Conservation (phyloP, 2,888 invertebrate genomes). For the Dynastes hyllus region DNA sequence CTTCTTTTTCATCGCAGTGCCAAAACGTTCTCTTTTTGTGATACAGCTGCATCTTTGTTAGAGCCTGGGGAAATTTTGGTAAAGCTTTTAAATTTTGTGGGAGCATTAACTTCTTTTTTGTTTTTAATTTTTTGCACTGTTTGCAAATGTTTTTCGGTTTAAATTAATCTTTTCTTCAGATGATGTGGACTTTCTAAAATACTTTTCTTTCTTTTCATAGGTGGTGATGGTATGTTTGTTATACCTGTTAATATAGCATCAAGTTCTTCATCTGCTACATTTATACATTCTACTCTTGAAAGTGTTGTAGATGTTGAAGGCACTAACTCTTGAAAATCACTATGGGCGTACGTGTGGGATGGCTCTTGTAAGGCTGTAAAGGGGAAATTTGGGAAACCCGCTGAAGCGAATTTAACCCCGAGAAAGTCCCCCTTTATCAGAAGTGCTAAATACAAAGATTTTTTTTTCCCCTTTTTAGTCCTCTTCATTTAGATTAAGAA, state of each 20-base stretch:
- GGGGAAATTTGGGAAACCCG: no score
- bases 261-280: no score
- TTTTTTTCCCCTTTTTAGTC: not conserved
- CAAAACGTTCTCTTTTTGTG: not conserved
- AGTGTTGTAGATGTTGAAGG: no score
- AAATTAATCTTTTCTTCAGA: no score
- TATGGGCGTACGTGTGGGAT: not conserved
- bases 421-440: constrained; percentile 9
- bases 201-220: no score
- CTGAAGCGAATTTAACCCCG: no score
- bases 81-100: constrained; percentile 17
- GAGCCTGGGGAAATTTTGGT: not conserved
- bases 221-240: no score
- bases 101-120: constrained; percentile 21
- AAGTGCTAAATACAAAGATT: constrained; percentile 26
- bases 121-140: not conserved
- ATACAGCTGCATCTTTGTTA: constrained; percentile 36
- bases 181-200: no score
- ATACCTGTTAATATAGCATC: no score
- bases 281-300: no score
- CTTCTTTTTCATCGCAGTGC: constrained; percentile 30
- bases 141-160: no score
- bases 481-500: not conserved
- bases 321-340: not conserved
- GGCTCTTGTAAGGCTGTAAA: not conserved